These are phyloP conservation scores for Aphelenchoides besseyi DNA, from an alignment of 1,140 invertebrate species.

Conservation along the genomic window DNA sequence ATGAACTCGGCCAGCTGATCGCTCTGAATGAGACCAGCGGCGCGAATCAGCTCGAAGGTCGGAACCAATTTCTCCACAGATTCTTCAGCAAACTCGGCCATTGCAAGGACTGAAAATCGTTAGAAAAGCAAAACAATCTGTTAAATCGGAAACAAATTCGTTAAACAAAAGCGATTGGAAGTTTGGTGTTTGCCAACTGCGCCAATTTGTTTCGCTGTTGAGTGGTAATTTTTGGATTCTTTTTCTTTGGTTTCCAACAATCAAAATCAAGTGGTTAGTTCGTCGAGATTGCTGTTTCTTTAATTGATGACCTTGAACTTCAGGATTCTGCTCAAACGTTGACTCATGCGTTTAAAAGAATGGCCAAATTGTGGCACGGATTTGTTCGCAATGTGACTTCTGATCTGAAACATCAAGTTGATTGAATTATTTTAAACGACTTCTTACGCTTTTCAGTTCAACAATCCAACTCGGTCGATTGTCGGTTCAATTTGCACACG, in stretches of 20 bases:
- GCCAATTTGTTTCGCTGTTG: not conserved
- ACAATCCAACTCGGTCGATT: not conserved
- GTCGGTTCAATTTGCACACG: constrained; percentile 7
- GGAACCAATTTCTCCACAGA: constrained; percentile 31
- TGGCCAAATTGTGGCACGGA: no score
- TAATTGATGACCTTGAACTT: not conserved
- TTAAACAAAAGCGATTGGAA: not conserved
- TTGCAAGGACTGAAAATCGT: no score
- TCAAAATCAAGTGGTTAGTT: not conserved
- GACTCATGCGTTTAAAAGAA: no score
- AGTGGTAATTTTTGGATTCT: not conserved
- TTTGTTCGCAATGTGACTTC: no score
- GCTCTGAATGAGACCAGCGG: constrained; percentile 12
- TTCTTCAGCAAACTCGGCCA: constrained; percentile 41
- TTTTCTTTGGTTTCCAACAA: not conserved
- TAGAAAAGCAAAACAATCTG: not conserved
- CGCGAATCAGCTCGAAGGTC: constrained; percentile 34
- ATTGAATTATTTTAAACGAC: no score
- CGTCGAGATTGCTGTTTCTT: not conserved
- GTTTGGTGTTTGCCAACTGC: not conserved
- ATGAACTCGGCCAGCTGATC: constrained; percentile 24
- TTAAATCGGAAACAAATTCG: constrained; percentile 9
- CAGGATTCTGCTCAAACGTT: not conserved
- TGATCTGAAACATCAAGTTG: no score
- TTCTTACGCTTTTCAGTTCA: no score